These are phyloP conservation scores for Formica aserva DNA, from an alignment of 2,888 invertebrate genomes.

Conservation along the genomic window DNA sequence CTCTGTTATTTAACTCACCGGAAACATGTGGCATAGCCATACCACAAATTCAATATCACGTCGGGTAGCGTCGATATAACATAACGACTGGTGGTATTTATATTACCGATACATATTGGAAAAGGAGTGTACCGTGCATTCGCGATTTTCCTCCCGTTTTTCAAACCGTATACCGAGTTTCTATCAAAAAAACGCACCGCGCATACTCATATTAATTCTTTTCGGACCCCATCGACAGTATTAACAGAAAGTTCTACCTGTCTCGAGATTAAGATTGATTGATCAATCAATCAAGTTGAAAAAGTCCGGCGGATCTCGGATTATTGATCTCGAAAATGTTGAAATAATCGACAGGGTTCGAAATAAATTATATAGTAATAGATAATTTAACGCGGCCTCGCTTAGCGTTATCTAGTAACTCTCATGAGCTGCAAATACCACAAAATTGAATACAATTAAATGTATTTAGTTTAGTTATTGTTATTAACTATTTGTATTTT, in stretches of 20 bases:
- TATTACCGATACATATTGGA: conserved; percentile 42
- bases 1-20: conserved; percentile 39
- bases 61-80: conserved; percentile 19
- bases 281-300: background rate
- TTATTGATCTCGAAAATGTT: background rate
- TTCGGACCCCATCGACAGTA: background rate
- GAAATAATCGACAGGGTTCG: background rate
- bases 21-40: conserved; percentile 9
- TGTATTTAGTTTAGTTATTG: background rate
- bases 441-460: conserved; percentile 8
- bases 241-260: background rate
- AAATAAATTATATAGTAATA: background rate
- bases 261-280: background rate
- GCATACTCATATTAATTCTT: background rate
- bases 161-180: conserved; percentile 11
- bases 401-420: background rate
- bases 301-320: background rate
- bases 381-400: background rate
- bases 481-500: background rate
- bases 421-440: background rate
- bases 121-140: conserved; percentile 8
- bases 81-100: conserved; percentile 44
- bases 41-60: conserved; percentile 35
- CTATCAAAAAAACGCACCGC: background rate
- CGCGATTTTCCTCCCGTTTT: conserved; percentile 26